These are phyloP conservation scores for Subanguina moxae DNA, from an alignment of 1,140 invertebrate species.

Conservation along the genomic window DNA sequence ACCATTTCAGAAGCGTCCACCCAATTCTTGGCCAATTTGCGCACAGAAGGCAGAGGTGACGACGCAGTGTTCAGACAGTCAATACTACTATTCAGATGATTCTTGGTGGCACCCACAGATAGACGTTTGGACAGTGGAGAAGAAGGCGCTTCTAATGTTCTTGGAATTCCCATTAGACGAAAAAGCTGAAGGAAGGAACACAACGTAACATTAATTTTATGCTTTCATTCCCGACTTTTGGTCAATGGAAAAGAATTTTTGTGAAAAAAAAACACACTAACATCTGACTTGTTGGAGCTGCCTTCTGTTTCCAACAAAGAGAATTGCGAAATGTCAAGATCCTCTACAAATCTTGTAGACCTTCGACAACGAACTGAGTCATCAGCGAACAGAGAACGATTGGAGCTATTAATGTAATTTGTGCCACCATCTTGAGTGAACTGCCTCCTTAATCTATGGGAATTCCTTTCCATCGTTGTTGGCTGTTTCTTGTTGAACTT, in stretches of 20 bases:
- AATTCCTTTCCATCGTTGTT: too few relatives aligned
- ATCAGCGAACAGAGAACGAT: too few relatives aligned
- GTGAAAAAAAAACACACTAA: too few relatives aligned
- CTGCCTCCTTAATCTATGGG: too few relatives aligned
- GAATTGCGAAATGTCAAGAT: conserved; percentile 5
- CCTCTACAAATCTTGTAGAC: conserved; percentile 22
- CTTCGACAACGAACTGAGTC: conserved; percentile 6
- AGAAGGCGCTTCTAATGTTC: background rate
- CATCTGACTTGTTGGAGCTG: too few relatives aligned
- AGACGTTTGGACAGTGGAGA: background rate
- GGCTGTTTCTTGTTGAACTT: too few relatives aligned
- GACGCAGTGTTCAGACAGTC: background rate
- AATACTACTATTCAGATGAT: background rate
- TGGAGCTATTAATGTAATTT: too few relatives aligned
- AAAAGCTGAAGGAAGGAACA: background rate
- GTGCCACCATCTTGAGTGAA: too few relatives aligned
- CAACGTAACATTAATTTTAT: too few relatives aligned
- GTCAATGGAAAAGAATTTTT: too few relatives aligned
- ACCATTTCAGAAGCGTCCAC: background rate
- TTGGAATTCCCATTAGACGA: background rate
- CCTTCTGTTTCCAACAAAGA: too few relatives aligned
- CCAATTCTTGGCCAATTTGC: background rate
- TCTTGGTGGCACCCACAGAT: background rate
- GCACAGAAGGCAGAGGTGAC: background rate
- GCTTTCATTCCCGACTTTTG: too few relatives aligned